Evolutionary conservation across 2,888 invertebrate genomes (phyloP).

Genomic region (Tipula confusa): DNA sequence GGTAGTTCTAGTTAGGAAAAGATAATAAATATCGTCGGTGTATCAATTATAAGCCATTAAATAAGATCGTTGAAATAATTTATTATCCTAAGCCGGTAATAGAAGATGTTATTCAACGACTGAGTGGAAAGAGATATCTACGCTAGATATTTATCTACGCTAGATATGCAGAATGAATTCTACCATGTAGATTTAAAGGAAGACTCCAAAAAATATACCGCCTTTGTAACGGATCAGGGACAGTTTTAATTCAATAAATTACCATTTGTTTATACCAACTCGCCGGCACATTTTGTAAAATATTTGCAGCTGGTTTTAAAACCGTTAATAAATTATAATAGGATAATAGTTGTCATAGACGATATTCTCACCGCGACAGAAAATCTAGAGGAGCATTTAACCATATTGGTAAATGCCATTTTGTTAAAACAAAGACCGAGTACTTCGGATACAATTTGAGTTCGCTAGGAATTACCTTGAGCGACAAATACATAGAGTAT

Average conservation of each 20-base stretch:
- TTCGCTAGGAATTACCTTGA: neutral
- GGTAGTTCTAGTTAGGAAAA: slow-evolving; percentile 21
- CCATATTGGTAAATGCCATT: neutral
- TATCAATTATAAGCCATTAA: slow-evolving; percentile 30
- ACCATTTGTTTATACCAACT: neutral
- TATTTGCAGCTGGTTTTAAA: neutral
- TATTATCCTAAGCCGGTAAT: slow-evolving; percentile 33
- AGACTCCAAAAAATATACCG: slow-evolving; percentile 34
- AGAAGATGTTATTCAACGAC: slow-evolving; percentile 32
- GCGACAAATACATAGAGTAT: neutral
- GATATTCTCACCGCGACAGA: neutral
- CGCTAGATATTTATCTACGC: slow-evolving; percentile 33
- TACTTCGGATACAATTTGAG: neutral
- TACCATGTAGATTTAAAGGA: slow-evolving; percentile 32
- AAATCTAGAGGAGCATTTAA: neutral
- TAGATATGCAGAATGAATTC: slow-evolving; percentile 34
- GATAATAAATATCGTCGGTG: slow-evolving; percentile 32
- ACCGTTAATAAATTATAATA: neutral
- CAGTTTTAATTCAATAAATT: neutral
- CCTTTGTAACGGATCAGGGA: slow-evolving; percentile 27
- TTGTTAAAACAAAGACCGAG: neutral
- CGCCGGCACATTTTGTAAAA: neutral
- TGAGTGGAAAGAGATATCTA: slow-evolving; percentile 33
- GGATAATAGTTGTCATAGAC: neutral
- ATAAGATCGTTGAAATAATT: slow-evolving; percentile 31